These are phyloP conservation scores for Alviniconcha marisindica DNA, from an alignment of 1,140 invertebrate species.

Conservation along the genomic window DNA sequence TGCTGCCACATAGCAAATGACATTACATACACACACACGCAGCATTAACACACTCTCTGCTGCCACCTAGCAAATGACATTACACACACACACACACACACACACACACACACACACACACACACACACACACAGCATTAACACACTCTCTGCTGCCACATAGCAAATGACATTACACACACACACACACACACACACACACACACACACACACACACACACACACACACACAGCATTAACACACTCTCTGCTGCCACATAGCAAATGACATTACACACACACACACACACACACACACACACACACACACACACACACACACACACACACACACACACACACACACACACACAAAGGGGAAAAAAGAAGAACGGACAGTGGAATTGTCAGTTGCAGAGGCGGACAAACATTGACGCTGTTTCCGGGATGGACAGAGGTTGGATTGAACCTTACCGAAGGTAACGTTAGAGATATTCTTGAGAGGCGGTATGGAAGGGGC, in stretches of 20 bases:
- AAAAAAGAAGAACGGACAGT: no score
- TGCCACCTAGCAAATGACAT: background rate
- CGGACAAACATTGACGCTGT: no score
- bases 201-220: conserved; percentile 3
- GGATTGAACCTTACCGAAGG: no score
- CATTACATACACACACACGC: background rate
- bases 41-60: background rate
- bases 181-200: conserved; percentile 15
- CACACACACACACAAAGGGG: background rate
- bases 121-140: background rate
- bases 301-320: conserved; percentile 1
- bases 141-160: background rate
- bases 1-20: background rate
- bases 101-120: background rate
- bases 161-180: background rate
- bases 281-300: background rate
- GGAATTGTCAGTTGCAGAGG: no score
- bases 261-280: no score
- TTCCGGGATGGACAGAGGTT: no score
- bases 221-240: background rate
- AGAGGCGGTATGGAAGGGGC: no score
- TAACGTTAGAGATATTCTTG: no score
- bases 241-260: no score
- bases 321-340: background rate
- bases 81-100: background rate